A percentile compares a stretch with the other conserved stretches of the same genome.
Evolutionary conservation across 2,113 vertebrate species (phyloP).

Genomic region (Vidua macroura): DNA sequence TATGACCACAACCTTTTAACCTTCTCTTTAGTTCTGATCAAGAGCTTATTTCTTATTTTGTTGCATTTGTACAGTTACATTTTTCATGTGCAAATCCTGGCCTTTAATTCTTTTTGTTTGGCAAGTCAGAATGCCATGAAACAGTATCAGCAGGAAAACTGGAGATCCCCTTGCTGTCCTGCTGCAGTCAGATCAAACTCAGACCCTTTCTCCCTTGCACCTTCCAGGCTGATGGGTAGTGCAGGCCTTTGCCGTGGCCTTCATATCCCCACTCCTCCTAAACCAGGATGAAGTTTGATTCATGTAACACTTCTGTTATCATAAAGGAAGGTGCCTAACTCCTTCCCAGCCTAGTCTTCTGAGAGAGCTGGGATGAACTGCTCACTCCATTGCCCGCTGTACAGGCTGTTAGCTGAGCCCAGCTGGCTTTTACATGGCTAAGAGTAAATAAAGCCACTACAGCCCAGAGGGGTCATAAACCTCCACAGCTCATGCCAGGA

Average conservation of each 20-base stretch:
- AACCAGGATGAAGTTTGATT: background rate
- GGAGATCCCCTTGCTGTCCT: background rate
- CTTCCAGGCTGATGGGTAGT: background rate
- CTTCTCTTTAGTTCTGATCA: background rate
- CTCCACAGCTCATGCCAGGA: background rate
- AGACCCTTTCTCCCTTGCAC: background rate
- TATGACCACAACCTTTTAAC: background rate
- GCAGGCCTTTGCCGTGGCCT: background rate
- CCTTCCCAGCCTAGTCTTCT: background rate
- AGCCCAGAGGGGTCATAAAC: background rate
- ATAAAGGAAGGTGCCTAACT: background rate
- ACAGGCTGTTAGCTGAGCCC: background rate
- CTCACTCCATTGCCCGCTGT: background rate
- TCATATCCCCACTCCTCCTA: background rate
- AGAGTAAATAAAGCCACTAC: background rate
- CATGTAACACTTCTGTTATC: too few species aligned
- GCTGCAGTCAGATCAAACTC: background rate
- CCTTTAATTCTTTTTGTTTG: background rate
- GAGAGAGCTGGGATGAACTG: background rate
- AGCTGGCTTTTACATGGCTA: background rate
- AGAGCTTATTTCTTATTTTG: background rate
- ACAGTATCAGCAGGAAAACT: background rate
- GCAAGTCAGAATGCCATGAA: background rate
- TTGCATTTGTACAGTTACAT: background rate
- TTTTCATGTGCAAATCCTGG: background rate